These are phyloP conservation scores for Vireo altiloquus DNA, from an alignment of 2,113 vertebrate genomes.

Conservation along the genomic window DNA sequence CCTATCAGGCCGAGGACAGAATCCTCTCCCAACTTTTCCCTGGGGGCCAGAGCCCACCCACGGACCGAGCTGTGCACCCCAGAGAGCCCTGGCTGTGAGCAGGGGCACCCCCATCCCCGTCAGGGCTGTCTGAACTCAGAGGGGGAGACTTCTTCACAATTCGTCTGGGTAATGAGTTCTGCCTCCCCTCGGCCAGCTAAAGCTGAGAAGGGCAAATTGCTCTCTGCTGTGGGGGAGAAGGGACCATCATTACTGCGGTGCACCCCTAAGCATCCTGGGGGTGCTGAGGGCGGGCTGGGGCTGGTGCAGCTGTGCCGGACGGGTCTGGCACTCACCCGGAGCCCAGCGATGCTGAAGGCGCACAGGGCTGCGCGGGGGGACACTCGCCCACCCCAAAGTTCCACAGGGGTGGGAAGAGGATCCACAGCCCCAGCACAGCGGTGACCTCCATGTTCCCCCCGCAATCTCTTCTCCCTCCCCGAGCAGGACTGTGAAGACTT, in stretches of 20 bases:
- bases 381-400: not conserved
- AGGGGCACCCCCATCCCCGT: rapidly evolving
- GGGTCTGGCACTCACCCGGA: not conserved
- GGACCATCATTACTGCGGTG: not conserved
- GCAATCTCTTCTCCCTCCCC: not conserved
- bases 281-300: not conserved
- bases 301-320: not conserved
- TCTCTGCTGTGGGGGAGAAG: not conserved
- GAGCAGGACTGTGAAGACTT: constrained; percentile 85
- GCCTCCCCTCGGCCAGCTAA: not conserved
- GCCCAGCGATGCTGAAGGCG: not conserved
- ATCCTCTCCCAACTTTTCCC: not conserved
- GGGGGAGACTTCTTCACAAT: not conserved
- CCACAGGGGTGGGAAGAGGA: not conserved
- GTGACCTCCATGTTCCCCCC: not conserved
- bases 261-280: not conserved
- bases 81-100: not conserved
- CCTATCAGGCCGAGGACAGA: not conserved
- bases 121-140: not conserved
- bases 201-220: not conserved
- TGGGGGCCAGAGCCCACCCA: not conserved
- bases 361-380: rapidly evolving
- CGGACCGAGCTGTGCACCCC: rapidly evolving
- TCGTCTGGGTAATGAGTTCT: not conserved
- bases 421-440: rapidly evolving